These are phyloP conservation scores for Alligator mississippiensis DNA, from an alignment of 2,113 vertebrate genomes.

Conservation along the genomic window DNA sequence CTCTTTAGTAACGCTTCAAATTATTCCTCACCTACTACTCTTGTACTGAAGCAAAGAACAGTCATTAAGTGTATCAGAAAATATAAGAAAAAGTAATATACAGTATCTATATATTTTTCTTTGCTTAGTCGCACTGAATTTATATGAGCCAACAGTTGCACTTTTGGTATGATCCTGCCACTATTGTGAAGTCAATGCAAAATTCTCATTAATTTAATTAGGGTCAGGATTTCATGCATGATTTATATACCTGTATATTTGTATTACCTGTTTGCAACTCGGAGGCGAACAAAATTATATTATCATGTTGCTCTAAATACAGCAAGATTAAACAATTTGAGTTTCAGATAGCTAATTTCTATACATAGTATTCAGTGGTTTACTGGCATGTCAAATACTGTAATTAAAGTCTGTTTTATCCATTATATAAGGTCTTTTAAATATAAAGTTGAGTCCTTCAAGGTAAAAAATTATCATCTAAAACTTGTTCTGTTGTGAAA, in stretches of 20 bases:
- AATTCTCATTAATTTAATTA: not conserved
- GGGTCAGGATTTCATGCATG: not conserved
- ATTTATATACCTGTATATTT: not conserved
- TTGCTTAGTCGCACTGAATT: not conserved
- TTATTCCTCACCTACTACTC: not conserved
- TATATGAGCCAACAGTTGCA: not conserved
- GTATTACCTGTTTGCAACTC: not conserved
- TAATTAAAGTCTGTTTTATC: not conserved
- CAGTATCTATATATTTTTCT: not conserved
- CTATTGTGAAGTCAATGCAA: not conserved
- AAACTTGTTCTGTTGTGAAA: not conserved
- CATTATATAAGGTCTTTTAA: not conserved
- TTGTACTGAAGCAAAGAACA: not conserved
- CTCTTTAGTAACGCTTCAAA: too few species aligned
- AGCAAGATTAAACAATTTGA: not conserved
- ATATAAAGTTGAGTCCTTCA: not conserved
- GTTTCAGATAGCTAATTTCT: not conserved
- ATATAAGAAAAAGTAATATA: not conserved
- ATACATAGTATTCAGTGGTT: not conserved
- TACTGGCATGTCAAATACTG: not conserved
- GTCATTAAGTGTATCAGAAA: not conserved
- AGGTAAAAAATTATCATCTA: not conserved
- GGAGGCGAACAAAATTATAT: not conserved
- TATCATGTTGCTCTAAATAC: not conserved
- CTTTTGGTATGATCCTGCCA: not conserved